These are phyloP conservation scores for Alcis repandata DNA, from an alignment of 2,888 invertebrate species.

Conservation along the genomic window DNA sequence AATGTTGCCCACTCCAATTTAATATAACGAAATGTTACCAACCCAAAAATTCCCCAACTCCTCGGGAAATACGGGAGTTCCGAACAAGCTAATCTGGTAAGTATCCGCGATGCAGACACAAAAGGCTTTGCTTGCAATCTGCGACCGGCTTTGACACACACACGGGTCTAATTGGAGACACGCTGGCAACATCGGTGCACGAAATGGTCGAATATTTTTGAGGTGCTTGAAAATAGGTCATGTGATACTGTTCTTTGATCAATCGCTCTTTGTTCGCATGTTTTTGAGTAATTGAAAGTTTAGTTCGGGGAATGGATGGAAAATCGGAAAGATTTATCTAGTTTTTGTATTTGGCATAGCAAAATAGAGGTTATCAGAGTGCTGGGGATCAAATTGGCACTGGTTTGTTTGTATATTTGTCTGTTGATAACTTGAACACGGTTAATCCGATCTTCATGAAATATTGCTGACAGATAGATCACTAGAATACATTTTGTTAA, in stretches of 20 bases:
- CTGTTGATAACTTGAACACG: too few relatives aligned
- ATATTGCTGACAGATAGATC: too few relatives aligned
- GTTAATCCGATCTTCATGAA: too few relatives aligned
- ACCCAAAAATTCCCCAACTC: conserved; percentile 8
- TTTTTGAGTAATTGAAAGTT: not conserved
- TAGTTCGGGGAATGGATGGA: not conserved
- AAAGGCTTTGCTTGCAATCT: conserved; percentile 46
- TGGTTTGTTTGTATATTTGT: too few relatives aligned
- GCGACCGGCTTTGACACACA: conserved; percentile 51
- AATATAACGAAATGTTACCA: conserved; percentile 6
- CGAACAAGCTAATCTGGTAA: conserved; percentile 39
- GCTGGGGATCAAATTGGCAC: too few relatives aligned
- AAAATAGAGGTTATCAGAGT: too few relatives aligned
- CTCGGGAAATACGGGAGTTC: conserved; percentile 8
- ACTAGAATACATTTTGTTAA: too few relatives aligned
- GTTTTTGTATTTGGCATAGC: too few relatives aligned
- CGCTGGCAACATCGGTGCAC: conserved; percentile 17
- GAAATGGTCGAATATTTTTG: conserved; percentile 28
- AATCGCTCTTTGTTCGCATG: conserved; percentile 13
- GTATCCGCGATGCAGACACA: conserved; percentile 45
- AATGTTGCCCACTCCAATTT: not conserved
- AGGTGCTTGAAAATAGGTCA: conserved; percentile 23
- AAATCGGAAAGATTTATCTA: not conserved
- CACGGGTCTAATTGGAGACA: conserved; percentile 55
- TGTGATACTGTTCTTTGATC: conserved; percentile 15